Conservation (phyloP, 2,797 vertebrate genomes). For the Pteronotus mesoamericanus region DNA sequence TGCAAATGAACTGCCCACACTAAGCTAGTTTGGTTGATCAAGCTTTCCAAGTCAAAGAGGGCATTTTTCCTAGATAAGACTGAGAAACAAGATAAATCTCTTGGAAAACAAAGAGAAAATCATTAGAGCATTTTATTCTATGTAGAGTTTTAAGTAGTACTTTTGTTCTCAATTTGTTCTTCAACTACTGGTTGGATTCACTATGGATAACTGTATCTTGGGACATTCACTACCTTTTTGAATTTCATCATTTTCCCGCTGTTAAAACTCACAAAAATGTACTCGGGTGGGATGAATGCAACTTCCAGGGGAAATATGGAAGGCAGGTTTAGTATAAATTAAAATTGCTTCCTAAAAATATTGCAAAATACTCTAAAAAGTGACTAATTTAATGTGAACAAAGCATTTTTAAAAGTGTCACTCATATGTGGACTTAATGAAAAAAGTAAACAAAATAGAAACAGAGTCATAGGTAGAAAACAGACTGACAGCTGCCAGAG, state of each 20-base stretch:
- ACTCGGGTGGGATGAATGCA: background rate
- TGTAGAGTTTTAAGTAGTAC: conserved; percentile 10
- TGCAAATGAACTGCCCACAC: conserved; percentile 19
- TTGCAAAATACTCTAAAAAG: background rate
- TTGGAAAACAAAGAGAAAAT: conserved; percentile 25
- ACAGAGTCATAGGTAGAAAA: too few species aligned
- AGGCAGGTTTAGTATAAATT: background rate
- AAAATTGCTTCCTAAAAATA: conserved; percentile 9
- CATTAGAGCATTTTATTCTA: background rate
- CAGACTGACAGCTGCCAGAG: too few species aligned
- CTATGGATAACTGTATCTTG: background rate
- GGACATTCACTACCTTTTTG: background rate
- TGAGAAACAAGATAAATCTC: conserved; percentile 21
- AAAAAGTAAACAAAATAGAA: too few species aligned
- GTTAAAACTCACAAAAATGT: background rate
- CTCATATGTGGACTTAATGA: too few species aligned
- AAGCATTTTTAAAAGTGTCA: background rate
- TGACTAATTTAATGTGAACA: background rate
- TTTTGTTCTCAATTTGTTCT: background rate
- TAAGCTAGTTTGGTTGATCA: conserved; percentile 2
- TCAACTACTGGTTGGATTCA: background rate
- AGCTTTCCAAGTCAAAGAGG: conserved; percentile 21
- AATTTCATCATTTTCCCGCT: background rate
- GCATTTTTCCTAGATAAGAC: conserved; percentile 39
- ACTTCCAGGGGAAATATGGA: background rate